These are phyloP conservation scores for Forbesichthys agassizii DNA, from an alignment of 2,113 vertebrate species.

Conservation along the genomic window DNA sequence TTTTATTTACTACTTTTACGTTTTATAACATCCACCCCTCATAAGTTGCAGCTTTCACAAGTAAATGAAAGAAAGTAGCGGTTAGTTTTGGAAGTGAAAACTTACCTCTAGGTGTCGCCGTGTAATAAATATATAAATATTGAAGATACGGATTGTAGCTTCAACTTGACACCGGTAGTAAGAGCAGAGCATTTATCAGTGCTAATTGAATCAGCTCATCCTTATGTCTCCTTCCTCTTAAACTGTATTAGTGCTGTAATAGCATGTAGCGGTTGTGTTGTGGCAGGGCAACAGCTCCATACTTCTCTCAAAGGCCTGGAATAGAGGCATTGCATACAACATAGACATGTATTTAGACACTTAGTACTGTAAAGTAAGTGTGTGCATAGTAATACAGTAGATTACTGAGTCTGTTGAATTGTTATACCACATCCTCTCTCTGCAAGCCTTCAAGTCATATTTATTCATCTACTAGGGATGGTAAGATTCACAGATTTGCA, in stretches of 20 bases:
- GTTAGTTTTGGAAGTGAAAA: no score
- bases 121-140: no score
- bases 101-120: no score
- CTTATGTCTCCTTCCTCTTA: constrained; percentile 34
- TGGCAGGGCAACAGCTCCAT: constrained; percentile 22
- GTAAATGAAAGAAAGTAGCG: no score
- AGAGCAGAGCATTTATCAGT: neutral
- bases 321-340: neutral
- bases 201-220: constrained; percentile 1
- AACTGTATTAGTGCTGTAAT: constrained; percentile 18
- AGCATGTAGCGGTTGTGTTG: constrained; percentile 13
- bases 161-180: neutral
- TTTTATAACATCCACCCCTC: no score
- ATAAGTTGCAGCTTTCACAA: no score
- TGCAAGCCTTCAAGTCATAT: no score
- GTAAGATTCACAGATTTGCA: no score
- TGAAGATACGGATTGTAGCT: neutral
- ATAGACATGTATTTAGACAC: neutral
- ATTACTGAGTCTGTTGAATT: no score
- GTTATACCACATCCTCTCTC: no score
- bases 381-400: neutral
- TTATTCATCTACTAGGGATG: no score
- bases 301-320: neutral
- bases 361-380: neutral
- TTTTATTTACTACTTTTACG: no score